These are phyloP conservation scores for Drosophila nigritarsus DNA, from an alignment of 2,888 invertebrate genomes.

Conservation along the genomic window DNA sequence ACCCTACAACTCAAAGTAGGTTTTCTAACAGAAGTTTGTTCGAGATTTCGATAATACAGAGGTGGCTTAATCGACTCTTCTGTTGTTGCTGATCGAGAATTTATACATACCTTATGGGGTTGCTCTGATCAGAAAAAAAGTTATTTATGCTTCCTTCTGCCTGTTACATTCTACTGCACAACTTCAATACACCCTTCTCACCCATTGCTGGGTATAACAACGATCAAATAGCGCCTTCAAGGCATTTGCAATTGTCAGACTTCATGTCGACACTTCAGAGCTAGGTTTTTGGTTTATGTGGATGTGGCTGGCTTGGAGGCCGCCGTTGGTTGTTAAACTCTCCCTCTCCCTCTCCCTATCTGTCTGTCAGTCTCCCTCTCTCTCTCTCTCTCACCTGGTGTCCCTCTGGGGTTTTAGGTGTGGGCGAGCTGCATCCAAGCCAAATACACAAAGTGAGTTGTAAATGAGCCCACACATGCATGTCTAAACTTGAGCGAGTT, in stretches of 20 bases:
- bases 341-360: not conserved
- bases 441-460: conserved; percentile 68
- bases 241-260: conserved; percentile 75
- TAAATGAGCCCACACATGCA: conserved; percentile 76
- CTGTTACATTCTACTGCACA: not conserved
- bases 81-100: no score
- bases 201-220: conserved; percentile 19
- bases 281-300: conserved; percentile 1
- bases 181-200: not conserved
- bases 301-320: conserved; percentile 1
- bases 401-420: conserved; percentile 24
- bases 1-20: not conserved
- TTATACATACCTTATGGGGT: no score
- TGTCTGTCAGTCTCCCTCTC: not conserved
- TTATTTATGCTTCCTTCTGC: not conserved
- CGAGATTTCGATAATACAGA: no score
- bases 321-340: conserved; percentile 27
- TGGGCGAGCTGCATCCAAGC: conserved; percentile 47
- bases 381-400: not conserved
- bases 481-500: conserved; percentile 57
- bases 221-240: conserved; percentile 10
- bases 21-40: no score
- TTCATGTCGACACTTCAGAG: conserved; percentile 75
- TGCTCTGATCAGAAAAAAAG: not conserved
- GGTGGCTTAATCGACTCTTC: no score